Conservation (phyloP, 2,888 invertebrate species). For the Diplolepis rosae region DNA sequence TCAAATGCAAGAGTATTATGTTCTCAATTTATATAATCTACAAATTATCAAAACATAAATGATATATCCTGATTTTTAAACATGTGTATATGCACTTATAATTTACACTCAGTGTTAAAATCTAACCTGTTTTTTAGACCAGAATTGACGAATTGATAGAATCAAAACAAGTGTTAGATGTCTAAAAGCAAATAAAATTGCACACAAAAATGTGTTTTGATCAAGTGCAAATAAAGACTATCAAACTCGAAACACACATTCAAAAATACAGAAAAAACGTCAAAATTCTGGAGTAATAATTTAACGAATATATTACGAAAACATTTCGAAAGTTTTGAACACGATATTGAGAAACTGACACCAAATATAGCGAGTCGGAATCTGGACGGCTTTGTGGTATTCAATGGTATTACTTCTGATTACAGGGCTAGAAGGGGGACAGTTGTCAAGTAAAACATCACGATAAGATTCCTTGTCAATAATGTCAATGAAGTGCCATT, state of each 20-base stretch:
- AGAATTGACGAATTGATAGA: too few relatives aligned
- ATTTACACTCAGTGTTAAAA: too few relatives aligned
- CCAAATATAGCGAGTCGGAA: background rate
- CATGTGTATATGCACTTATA: too few relatives aligned
- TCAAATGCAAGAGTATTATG: too few relatives aligned
- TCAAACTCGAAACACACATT: background rate
- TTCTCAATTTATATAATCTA: too few relatives aligned
- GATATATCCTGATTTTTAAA: too few relatives aligned
- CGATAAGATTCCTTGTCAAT: background rate
- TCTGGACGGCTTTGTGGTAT: background rate
- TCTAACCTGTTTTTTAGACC: too few relatives aligned
- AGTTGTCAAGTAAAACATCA: slow-evolving; percentile 7
- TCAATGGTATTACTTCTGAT: background rate
- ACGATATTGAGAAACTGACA: background rate
- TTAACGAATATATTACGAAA: background rate
- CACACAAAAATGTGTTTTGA: background rate
- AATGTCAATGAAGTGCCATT: slow-evolving; percentile 8
- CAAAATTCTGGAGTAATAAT: background rate
- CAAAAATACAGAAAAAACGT: background rate
- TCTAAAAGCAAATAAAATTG: too few relatives aligned
- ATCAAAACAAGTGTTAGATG: too few relatives aligned
- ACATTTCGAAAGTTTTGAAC: background rate
- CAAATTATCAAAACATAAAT: too few relatives aligned
- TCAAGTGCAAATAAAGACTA: background rate
- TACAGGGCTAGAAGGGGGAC: background rate